These are phyloP conservation scores for Andrena trimmerana DNA, from an alignment of 2,888 invertebrate species.

Conservation along the genomic window DNA sequence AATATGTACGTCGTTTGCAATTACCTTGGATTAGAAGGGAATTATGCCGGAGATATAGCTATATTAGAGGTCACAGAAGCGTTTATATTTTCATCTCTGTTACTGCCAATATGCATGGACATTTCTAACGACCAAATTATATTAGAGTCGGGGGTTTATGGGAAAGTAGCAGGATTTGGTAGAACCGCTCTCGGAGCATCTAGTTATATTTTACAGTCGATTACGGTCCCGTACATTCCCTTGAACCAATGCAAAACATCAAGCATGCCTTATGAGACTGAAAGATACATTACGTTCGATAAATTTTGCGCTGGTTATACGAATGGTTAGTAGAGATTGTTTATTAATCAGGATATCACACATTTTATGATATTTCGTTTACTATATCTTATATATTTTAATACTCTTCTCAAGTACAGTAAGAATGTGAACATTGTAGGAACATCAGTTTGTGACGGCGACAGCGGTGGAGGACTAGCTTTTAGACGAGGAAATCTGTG, in stretches of 20 bases:
- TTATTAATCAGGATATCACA: conserved; percentile 4
- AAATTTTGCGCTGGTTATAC: conserved; percentile 84
- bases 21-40: conserved; percentile 79
- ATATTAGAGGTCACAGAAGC: conserved; percentile 74
- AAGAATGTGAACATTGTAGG: conserved; percentile 73
- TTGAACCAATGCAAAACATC: conserved; percentile 72
- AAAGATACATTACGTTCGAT: conserved; percentile 78
- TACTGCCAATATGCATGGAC: conserved; percentile 81
- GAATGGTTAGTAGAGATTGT: conserved; percentile 77
- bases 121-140: not conserved
- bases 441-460: conserved; percentile 85
- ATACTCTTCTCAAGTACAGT: not conserved
- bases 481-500: conserved; percentile 80
- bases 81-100: conserved; percentile 74
- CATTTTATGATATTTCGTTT: not conserved
- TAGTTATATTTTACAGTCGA: conserved; percentile 78
- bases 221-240: conserved; percentile 80
- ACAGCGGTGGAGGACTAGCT: conserved; percentile 85
- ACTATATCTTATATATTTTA: not conserved
- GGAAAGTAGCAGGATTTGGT: conserved; percentile 83
- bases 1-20: conserved; percentile 76
- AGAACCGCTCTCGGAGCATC: conserved; percentile 75
- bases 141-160: conserved; percentile 70
- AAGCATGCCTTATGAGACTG: conserved; percentile 58
- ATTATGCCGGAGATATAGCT: conserved; percentile 80